phyloP scores from a whole-genome alignment of 2,797 vertebrate genomes.

The Erethizon dorsatum region DNA sequence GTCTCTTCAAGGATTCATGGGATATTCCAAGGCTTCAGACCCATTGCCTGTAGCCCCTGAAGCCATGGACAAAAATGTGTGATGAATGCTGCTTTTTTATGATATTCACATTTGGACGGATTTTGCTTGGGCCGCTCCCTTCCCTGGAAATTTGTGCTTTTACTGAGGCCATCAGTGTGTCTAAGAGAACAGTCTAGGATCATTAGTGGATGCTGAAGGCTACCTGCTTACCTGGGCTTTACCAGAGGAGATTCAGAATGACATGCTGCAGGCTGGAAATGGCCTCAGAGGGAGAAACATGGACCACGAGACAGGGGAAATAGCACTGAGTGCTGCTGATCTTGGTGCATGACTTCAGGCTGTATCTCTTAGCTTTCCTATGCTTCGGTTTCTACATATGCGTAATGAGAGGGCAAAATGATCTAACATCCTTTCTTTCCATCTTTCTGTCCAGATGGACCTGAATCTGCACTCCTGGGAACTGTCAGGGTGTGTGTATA shows the following conservation, averaged over 20 bases:
- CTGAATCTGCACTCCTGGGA: neutral
- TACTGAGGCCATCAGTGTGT: neutral
- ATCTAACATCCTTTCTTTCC: neutral
- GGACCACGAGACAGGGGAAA: neutral
- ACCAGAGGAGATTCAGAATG: neutral
- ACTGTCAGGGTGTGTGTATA: neutral
- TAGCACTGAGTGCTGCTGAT: neutral
- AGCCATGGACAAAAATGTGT: neutral
- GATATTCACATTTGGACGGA: neutral
- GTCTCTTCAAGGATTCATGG: constrained; percentile 1
- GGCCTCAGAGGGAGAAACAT: neutral
- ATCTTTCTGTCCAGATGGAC: neutral
- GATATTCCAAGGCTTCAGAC: neutral
- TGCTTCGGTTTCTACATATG: neutral
- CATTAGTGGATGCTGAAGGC: neutral
- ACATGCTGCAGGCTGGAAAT: neutral
- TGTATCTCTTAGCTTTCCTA: neutral
- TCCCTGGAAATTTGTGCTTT: constrained; percentile 1
- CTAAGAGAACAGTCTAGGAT: neutral
- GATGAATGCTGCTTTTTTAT: neutral
- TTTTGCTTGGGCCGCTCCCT: neutral
- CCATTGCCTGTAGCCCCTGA: neutral
- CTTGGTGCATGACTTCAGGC: neutral
- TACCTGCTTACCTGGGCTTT: constrained; percentile 9
- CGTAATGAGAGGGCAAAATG: neutral